A percentile compares a stretch with the other conserved stretches of the same genome.
Evolutionary conservation across 2,113 vertebrate species (phyloP).

Genomic region (Egretta garzetta): DNA sequence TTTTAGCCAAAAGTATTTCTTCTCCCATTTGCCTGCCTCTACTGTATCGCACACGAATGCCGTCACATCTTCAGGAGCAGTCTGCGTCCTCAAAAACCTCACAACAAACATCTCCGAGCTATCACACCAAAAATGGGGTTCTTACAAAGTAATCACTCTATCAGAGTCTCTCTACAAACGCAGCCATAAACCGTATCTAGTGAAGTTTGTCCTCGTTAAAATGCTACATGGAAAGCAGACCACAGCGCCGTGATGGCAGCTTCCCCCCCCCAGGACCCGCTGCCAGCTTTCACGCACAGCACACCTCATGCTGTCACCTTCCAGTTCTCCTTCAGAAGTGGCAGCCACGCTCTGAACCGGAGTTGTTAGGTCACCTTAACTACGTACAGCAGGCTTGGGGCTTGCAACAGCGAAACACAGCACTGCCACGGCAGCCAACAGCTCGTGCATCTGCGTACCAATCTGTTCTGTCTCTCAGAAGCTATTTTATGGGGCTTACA

Average conservation of each 20-base stretch:
- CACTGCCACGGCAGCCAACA: background rate
- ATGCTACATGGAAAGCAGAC: background rate
- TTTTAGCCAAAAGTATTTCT: background rate
- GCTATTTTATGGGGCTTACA: background rate
- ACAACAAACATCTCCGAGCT: background rate
- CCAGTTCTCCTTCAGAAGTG: background rate
- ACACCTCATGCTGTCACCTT: background rate
- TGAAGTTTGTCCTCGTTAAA: background rate
- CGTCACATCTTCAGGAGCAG: background rate
- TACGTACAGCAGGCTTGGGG: background rate
- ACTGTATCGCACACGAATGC: too few relatives aligned
- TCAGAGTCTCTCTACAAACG: background rate
- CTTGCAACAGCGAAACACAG: background rate
- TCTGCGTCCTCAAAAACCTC: background rate
- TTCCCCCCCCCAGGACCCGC: background rate
- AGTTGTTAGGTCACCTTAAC: background rate
- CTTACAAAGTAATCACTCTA: background rate
- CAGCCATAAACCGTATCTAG: background rate
- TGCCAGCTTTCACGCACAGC: background rate
- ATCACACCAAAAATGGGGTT: accelerated
- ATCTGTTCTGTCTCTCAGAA: conserved; percentile 16
- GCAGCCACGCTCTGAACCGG: background rate
- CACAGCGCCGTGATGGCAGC: accelerated
- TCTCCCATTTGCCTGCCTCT: background rate
- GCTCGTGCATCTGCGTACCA: background rate